Evolutionary conservation across 2,888 invertebrate genomes (phyloP), one percentile per base, ranked within the genome.

Genomic region (Drosophila atroscutellata): DNA sequence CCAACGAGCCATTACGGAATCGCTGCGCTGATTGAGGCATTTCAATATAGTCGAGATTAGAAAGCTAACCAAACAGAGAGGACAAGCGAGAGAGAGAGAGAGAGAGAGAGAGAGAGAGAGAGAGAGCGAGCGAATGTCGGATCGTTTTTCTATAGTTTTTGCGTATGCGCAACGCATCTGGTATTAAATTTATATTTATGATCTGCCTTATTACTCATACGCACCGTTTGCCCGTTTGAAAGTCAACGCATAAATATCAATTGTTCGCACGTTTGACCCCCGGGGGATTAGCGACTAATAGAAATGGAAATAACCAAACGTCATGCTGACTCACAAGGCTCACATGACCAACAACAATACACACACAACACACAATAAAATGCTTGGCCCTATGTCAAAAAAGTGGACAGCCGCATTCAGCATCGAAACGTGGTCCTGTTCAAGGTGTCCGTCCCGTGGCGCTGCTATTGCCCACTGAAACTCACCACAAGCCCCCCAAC

Each of bases 1-100:
- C 90, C 91, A 90, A 90, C 90, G 89, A 90, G 89, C 89, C 91
- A n/a, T 0, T 11, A 8, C n/a, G 28, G 0, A 3, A 15, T 1
- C 0, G 8, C 0, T 6, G 24, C 42, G n/a, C 51, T 36, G 51
- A 65, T 37, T 65, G 45, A 37, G 26, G 39, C 42, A 59, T 61
- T 62, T 55, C n/a, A 45, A 30, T 6, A 45, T 24, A 24, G 24
- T 2, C 45, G 13, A n/a, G 18, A 7, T 24, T 20, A 47, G 15
- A 15, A 24, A 8, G 50, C 52, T 15, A 1, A 32, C 5, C 24
- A 18, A 26, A 4, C 20, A 24, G 26, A 0, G 6, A 42, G 1
- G 6, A 13, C 20, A 20, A 7, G 7, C 7, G 8, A 24, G 47
- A 52, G 24, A 26, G 9, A 3, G 18, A 3, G 50, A 39, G 9